phyloP scores from a whole-genome alignment of 2,888 invertebrate species.

The Caprella mutica region DNA sequence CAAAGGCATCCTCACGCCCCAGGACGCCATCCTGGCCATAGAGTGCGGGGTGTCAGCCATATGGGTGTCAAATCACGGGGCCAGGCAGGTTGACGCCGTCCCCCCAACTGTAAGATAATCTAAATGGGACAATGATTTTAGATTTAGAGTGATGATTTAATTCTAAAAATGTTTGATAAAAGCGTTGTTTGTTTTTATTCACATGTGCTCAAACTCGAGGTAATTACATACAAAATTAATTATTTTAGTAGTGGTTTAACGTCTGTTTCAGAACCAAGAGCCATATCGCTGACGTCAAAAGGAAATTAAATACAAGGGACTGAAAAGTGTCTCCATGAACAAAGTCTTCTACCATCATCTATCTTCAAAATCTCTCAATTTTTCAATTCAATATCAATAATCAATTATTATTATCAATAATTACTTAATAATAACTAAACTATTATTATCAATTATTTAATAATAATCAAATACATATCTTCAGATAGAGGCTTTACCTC shows the following conservation, averaged over 20 bases:
- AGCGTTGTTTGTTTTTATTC: no score
- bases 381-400: neutral
- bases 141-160: no score
- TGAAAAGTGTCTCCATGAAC: no score
- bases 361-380: no score
- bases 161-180: no score
- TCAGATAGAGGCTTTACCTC: slow-evolving; percentile 49
- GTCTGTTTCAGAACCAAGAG: no score
- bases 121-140: neutral
- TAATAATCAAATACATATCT: neutral
- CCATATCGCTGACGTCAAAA: no score
- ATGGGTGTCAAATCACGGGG: slow-evolving; percentile 89
- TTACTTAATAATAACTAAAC: neutral
- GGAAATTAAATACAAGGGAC: no score
- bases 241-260: no score
- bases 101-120: slow-evolving; percentile 55
- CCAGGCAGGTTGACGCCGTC: slow-evolving; percentile 73
- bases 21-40: slow-evolving; percentile 67
- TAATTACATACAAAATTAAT: no score
- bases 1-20: slow-evolving; percentile 73
- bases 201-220: no score
- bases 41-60: slow-evolving; percentile 65
- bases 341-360: no score
- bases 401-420: neutral
- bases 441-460: neutral